Conservation (phyloP, 2,113 vertebrate species). For the Labrus mixtus region DNA sequence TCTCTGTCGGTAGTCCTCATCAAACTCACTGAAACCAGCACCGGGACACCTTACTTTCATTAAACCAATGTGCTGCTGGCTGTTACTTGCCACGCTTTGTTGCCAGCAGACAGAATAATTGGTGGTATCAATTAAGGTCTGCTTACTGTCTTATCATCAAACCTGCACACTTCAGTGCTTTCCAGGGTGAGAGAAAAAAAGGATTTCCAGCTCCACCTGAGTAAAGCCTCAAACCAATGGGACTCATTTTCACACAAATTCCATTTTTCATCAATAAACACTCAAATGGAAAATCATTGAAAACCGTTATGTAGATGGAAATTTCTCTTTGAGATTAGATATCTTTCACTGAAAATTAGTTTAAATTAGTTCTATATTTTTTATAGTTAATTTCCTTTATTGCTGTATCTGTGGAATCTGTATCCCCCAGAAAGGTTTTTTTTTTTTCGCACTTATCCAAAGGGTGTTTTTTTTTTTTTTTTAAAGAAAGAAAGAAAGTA, state of each 20-base stretch:
- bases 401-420: neutral
- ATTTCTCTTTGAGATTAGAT: too few species aligned
- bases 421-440: too few species aligned
- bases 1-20: conserved; percentile 27
- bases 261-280: conserved; percentile 3
- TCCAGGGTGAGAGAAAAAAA: conserved; percentile 23
- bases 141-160: conserved; percentile 60
- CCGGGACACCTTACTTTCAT: conserved; percentile 54
- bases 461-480: neutral
- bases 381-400: neutral
- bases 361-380: too few species aligned
- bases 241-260: conserved; percentile 32
- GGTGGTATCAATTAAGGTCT: conserved; percentile 73
- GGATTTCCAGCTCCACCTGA: conserved; percentile 35
- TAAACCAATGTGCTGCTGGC: conserved; percentile 54
- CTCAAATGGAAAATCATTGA: neutral
- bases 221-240: conserved; percentile 1
- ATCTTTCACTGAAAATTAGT: too few species aligned
- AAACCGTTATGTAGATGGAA: neutral
- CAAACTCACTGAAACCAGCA: conserved; percentile 51
- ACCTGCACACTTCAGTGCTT: conserved; percentile 39
- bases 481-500: neutral
- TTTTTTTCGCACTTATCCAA: neutral
- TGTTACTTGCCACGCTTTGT: conserved; percentile 61
- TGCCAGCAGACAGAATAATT: conserved; percentile 69